These are phyloP conservation scores for Villa cingulata DNA, from an alignment of 2,888 invertebrate genomes.

Conservation along the genomic window DNA sequence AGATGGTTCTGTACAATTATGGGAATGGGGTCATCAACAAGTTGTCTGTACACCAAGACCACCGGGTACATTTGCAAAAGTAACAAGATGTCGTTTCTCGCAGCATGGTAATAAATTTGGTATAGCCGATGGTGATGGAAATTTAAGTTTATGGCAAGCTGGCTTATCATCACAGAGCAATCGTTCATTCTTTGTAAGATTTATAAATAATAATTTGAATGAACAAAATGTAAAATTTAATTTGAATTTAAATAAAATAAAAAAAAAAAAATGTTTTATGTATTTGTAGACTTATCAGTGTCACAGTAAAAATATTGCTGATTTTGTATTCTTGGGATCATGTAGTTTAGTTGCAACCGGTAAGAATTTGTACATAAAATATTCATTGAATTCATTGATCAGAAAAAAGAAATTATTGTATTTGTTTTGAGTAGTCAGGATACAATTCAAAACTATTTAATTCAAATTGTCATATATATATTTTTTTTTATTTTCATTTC, in stretches of 20 bases:
- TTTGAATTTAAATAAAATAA: neutral
- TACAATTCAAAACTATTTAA: neutral
- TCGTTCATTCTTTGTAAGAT: constrained; percentile 76
- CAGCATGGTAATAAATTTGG: constrained; percentile 98
- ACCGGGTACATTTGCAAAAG: constrained; percentile 90
- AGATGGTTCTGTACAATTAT: constrained; percentile 89
- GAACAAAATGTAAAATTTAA: neutral
- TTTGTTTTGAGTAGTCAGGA: too few species aligned
- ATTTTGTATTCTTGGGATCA: constrained; percentile 95
- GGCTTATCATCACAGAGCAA: constrained; percentile 61
- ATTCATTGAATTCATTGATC: neutral
- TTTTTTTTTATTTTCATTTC: constrained; percentile 23
- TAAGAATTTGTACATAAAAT: neutral
- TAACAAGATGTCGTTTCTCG: constrained; percentile 89
- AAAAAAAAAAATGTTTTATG: constrained; percentile 5
- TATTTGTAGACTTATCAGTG: constrained; percentile 79
- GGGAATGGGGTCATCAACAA: constrained; percentile 96
- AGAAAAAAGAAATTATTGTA: too few species aligned
- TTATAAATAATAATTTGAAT: too few species aligned
- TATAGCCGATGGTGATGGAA: constrained; percentile 94
- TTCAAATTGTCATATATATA: neutral
- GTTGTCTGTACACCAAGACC: constrained; percentile 81
- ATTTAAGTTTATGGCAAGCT: constrained; percentile 90
- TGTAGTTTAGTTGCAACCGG: constrained; percentile 80
- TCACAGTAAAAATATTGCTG: constrained; percentile 92